phyloP scores from a whole-genome alignment of 1,140 invertebrate genomes.

The Patella vulgata region DNA sequence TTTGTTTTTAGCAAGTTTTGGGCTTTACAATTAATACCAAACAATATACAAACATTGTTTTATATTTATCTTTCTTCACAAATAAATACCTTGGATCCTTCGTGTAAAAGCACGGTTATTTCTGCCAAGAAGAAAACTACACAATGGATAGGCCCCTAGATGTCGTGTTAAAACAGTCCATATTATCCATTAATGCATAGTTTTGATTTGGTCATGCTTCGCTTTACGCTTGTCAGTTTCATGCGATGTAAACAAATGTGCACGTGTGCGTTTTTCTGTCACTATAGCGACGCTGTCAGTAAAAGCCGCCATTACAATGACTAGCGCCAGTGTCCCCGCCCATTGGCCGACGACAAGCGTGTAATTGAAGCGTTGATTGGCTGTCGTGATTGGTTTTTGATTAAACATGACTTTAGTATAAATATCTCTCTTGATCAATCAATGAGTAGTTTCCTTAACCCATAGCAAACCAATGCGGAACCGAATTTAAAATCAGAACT shows the following conservation, averaged over 20 bases:
- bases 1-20: too few relatives aligned
- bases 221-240: not conserved
- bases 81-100: too few relatives aligned
- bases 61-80: too few relatives aligned
- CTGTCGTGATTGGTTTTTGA: slow-evolving; percentile 23
- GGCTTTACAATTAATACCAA: too few relatives aligned
- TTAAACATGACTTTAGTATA: slow-evolving; percentile 33
- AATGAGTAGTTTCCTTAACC: slow-evolving; percentile 23
- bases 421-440: slow-evolving; percentile 26
- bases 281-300: not conserved
- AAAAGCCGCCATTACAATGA: not conserved
- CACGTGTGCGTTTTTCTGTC: slow-evolving; percentile 6
- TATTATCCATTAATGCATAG: too few relatives aligned
- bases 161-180: too few relatives aligned
- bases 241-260: slow-evolving; percentile 16
- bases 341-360: slow-evolving; percentile 11
- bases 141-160: too few relatives aligned
- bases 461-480: slow-evolving; percentile 30
- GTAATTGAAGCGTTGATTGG: slow-evolving; percentile 27
- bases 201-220: too few relatives aligned
- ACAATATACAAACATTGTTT: too few relatives aligned
- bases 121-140: too few relatives aligned
- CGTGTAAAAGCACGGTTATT: too few relatives aligned
- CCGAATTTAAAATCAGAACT: slow-evolving; percentile 32
- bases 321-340: not conserved